These are phyloP conservation scores for Steromphala cineraria DNA, from an alignment of 2,888 invertebrate species.

Conservation along the genomic window DNA sequence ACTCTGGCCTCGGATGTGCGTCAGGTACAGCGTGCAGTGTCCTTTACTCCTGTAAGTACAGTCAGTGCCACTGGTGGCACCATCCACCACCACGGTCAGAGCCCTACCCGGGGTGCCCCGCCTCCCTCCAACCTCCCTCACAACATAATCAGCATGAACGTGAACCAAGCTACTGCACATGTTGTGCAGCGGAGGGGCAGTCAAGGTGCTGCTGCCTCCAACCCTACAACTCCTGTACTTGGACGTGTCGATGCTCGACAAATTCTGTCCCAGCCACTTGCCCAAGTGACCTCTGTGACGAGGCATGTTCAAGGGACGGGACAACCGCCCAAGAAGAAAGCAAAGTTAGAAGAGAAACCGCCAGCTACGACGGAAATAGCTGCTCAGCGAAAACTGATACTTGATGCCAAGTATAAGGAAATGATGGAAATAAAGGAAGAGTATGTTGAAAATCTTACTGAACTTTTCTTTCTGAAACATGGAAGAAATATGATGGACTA, in stretches of 20 bases:
- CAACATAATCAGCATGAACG: constrained; percentile 38
- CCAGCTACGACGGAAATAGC: constrained; percentile 67
- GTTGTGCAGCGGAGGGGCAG: constrained; percentile 21
- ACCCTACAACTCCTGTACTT: constrained; percentile 31
- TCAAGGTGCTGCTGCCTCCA: constrained; percentile 21
- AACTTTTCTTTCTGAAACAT: constrained; percentile 90
- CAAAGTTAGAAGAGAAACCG: constrained; percentile 69
- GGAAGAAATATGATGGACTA: constrained; percentile 93
- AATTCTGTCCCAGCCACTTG: constrained; percentile 24
- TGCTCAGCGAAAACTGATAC: constrained; percentile 60
- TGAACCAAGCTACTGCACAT: constrained; percentile 29
- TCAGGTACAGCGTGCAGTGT: background rate
- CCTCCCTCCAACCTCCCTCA: constrained; percentile 59
- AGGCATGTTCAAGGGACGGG: constrained; percentile 35
- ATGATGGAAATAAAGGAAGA: constrained; percentile 70
- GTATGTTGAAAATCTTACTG: constrained; percentile 79
- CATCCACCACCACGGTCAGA: constrained; percentile 66
- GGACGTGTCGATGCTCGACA: constrained; percentile 28
- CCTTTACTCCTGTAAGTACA: constrained; percentile 23
- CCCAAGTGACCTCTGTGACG: constrained; percentile 18
- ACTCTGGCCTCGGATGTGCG: constrained; percentile 28
- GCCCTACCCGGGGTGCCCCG: constrained; percentile 52
- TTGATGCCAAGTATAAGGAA: constrained; percentile 60
- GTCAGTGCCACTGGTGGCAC: constrained; percentile 56
- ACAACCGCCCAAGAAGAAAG: constrained; percentile 64